phyloP scores from a whole-genome alignment of 2,113 vertebrate genomes.

The Regulus satrapa region DNA sequence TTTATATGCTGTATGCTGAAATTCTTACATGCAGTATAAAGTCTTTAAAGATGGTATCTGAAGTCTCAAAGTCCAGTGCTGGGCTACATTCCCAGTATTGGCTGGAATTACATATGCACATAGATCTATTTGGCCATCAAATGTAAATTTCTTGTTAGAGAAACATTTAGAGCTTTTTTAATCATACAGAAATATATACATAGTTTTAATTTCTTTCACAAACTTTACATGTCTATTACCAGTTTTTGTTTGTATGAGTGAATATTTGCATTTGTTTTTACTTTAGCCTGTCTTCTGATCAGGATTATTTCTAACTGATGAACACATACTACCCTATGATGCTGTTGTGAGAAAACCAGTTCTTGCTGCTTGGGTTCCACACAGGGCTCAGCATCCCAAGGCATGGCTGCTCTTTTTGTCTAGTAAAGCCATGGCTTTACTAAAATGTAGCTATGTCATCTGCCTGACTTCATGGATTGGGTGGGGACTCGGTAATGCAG shows the following conservation, averaged over 20 bases:
- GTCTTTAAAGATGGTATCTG: background rate
- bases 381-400: background rate
- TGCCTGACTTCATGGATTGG: background rate
- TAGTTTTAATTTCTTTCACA: background rate
- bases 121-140: background rate
- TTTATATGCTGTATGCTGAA: background rate
- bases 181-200: background rate
- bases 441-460: no score
- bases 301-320: background rate
- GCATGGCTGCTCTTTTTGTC: background rate
- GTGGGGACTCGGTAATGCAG: background rate
- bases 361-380: background rate
- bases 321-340: background rate
- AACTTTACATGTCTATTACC: fast-evolving
- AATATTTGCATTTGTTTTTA: background rate
- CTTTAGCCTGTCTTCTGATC: background rate
- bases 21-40: background rate
- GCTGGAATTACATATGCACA: background rate
- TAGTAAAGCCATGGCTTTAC: no score
- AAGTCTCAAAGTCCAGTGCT: background rate
- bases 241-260: background rate
- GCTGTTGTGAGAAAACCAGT: background rate
- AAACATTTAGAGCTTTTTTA: background rate
- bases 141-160: background rate
- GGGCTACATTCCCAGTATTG: background rate